Percentiles rank a stretch among this genome's conserved stretches.
These are phyloP conservation scores for Cephonodes hylas DNA, from an alignment of 2,888 invertebrate genomes.

Conservation along the genomic window DNA sequence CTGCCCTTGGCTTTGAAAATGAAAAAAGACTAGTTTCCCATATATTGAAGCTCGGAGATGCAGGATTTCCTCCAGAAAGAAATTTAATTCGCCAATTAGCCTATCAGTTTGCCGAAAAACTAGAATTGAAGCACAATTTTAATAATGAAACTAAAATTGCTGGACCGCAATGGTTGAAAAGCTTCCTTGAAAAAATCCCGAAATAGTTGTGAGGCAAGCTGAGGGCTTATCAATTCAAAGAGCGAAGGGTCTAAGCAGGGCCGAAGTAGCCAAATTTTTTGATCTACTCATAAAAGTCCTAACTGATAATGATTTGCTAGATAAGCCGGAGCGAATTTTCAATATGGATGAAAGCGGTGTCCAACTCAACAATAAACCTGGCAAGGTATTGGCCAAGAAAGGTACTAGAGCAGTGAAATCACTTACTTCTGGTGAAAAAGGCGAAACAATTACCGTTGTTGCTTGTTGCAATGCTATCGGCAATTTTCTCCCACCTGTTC, in stretches of 20 bases:
- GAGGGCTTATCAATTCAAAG: slow-evolving; percentile 37
- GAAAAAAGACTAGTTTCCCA: slow-evolving; percentile 26
- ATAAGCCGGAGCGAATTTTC: too few species aligned
- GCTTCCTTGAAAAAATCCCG: slow-evolving; percentile 22
- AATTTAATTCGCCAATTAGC: slow-evolving; percentile 28
- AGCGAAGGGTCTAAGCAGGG: slow-evolving; percentile 31
- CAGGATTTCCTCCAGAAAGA: slow-evolving; percentile 30
- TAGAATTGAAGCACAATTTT: slow-evolving; percentile 31
- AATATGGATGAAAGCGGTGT: too few species aligned
- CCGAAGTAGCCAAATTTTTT: slow-evolving; percentile 33
- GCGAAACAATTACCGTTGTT: too few species aligned
- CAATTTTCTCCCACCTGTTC: too few species aligned
- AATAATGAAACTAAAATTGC: slow-evolving; percentile 29
- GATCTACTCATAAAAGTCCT: slow-evolving; percentile 27
- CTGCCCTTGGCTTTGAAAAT: slow-evolving; percentile 27
- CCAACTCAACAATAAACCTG: too few species aligned
- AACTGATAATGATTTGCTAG: too few species aligned
- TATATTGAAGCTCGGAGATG: slow-evolving; percentile 23
- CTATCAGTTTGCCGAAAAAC: slow-evolving; percentile 34
- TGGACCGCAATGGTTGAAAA: slow-evolving; percentile 31
- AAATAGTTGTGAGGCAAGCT: slow-evolving; percentile 32
- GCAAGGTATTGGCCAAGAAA: too few species aligned
- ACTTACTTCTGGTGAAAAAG: too few species aligned
- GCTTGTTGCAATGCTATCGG: too few species aligned
- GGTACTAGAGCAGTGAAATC: too few species aligned